Conservation (phyloP, 2,888 invertebrate genomes). For the Mycalesis mineus region DNA sequence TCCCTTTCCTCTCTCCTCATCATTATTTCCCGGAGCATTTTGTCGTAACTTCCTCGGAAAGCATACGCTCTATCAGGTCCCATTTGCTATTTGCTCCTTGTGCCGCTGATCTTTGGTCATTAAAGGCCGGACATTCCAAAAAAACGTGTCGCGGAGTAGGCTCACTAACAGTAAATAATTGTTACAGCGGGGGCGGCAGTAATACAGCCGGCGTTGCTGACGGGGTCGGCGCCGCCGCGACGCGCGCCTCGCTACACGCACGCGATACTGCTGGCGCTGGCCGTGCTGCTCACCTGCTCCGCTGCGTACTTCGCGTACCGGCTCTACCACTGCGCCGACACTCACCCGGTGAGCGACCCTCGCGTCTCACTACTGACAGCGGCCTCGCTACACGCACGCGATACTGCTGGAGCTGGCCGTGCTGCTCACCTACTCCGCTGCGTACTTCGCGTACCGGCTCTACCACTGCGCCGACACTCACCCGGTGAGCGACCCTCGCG, state of each 20-base stretch:
- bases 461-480: conserved; percentile 28
- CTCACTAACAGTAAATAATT: no score
- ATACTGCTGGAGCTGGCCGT: conserved; percentile 36
- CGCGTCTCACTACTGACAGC: neutral
- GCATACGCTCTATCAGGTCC: no score
- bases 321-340: conserved; percentile 28
- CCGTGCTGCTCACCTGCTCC: conserved; percentile 43
- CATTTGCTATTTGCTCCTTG: no score
- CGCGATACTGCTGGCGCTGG: conserved; percentile 36
- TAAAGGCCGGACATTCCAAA: no score
- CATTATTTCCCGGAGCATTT: no score
- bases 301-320: conserved; percentile 46
- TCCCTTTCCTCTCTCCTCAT: no score
- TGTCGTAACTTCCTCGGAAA: no score
- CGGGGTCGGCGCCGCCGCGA: conserved; percentile 40
- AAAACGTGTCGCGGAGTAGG: no score
- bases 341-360: conserved; percentile 15
- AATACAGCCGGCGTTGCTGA: conserved; percentile 64
- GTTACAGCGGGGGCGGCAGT: conserved; percentile 47
- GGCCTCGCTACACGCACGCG: conserved; percentile 22
- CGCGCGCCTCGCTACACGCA: conserved; percentile 28
- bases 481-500: neutral
- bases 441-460: conserved; percentile 41
- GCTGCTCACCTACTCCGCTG: conserved; percentile 47
- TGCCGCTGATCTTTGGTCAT: no score